phyloP scores from a whole-genome alignment of 1,140 invertebrate genomes.

The Holotrichia oblita region DNA sequence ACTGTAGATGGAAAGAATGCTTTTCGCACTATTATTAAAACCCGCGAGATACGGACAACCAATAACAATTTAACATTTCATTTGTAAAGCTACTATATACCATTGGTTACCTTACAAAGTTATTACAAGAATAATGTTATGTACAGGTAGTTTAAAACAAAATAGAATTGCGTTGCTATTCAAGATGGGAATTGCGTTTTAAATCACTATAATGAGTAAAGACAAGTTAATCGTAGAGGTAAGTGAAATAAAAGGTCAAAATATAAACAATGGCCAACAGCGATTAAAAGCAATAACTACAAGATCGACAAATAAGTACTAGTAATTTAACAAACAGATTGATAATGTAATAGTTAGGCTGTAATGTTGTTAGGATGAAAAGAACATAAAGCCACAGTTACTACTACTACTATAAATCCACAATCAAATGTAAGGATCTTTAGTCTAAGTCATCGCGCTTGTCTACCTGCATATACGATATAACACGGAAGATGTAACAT shows the following conservation, averaged over 20 bases:
- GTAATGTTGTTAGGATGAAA: neutral
- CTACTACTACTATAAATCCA: constrained; percentile 23
- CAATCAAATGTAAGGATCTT: constrained; percentile 18
- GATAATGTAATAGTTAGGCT: constrained; percentile 25
- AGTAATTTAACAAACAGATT: constrained; percentile 18
- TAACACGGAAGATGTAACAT: constrained; percentile 9
- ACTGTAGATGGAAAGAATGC: too few relatives aligned
- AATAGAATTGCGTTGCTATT: too few relatives aligned
- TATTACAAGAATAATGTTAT: too few relatives aligned
- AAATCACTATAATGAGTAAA: too few relatives aligned
- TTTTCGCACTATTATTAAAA: too few relatives aligned
- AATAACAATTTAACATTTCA: too few relatives aligned
- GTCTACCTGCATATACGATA: constrained; percentile 6
- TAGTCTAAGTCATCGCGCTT: constrained; percentile 5
- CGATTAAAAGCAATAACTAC: constrained; percentile 10
- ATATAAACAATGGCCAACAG: neutral
- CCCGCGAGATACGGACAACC: too few relatives aligned
- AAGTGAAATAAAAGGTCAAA: constrained; percentile 13
- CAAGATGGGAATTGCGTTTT: too few relatives aligned
- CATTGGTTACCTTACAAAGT: too few relatives aligned
- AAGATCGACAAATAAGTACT: neutral
- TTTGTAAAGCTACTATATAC: too few relatives aligned
- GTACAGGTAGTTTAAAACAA: too few relatives aligned
- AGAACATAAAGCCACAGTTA: neutral
- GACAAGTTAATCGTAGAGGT: too few relatives aligned